Base-by-base conservation (phyloP, 2,797 vertebrate genomes). In the Microctenopoma steveboyesi region DNA sequence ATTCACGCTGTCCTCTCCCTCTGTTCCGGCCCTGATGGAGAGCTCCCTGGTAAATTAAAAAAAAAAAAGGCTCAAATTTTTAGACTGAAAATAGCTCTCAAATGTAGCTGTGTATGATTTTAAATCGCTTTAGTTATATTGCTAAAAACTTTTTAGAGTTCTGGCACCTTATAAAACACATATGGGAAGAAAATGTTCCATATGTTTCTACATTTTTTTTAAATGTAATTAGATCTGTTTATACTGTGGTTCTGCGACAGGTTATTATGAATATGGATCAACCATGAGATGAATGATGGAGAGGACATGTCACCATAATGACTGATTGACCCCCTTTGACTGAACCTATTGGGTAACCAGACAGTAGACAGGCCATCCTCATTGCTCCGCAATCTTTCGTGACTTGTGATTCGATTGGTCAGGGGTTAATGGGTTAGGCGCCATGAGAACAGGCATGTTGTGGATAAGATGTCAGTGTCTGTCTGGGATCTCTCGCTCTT, bases 381-480 rank as follows among this genome's bases (percentile, higher is more conserved):
- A 76, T 82, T 61, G 78, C 65, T 81, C 52, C 22, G 66, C 76
- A 39, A 2, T 79, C 69, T 56, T 61, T 46, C 5, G 33, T 64
- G 80, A 3, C 18, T 42, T 79, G 83, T 78, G 74, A 86, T 86
- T 86, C 63, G 60, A 88, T 87, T 91, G 86, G 83, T 66, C 79
- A 87, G 58, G 77, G 89, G 88, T 91, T 94, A 91, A 93, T 88
- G 85, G 76, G 59, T 79, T 47, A 82, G 92, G 88, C 84, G 85
- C 82, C 82, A 82, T 62, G 81, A 86, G 74, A 74, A 69, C 0
- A 22, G 77, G 59, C 82, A 64, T 71, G 82, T 71, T 75, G 67
- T 65, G 83, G 86, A 91, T 90, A 86, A 87, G 79, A 89, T 86
- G 86, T 89, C 89, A 78, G 64, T 50, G 69, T 43, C 48, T 86